These are phyloP conservation scores for Tachystola acroxantha DNA, from an alignment of 2,888 invertebrate genomes.

Conservation along the genomic window DNA sequence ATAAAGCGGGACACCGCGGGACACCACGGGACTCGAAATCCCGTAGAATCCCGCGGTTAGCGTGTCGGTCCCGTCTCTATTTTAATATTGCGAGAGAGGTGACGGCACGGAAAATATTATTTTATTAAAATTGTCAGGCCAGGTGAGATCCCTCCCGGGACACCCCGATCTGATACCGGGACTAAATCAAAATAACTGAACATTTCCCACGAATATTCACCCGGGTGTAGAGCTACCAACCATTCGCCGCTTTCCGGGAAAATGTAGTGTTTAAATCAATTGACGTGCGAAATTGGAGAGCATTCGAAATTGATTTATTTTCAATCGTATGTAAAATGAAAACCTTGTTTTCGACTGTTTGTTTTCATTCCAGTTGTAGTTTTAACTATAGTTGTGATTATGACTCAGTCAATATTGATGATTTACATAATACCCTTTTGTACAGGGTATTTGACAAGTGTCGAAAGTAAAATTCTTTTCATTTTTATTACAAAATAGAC, in stretches of 20 bases:
- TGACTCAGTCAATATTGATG: too few species aligned
- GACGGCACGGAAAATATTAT: constrained; percentile 38
- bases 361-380: too few species aligned
- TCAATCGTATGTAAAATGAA: too few species aligned
- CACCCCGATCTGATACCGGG: constrained; percentile 31
- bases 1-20: constrained; percentile 10
- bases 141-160: constrained; percentile 38
- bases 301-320: too few species aligned
- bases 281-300: too few species aligned
- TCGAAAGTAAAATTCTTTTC: too few species aligned
- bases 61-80: constrained; percentile 10
- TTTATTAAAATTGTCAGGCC: constrained; percentile 56
- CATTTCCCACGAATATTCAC: constrained; percentile 44
- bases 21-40: constrained; percentile 3
- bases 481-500: too few species aligned
- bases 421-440: too few species aligned
- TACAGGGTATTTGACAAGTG: too few species aligned
- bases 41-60: background rate
- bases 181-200: constrained; percentile 58
- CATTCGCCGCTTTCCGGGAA: background rate
- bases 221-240: constrained; percentile 14
- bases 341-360: too few species aligned
- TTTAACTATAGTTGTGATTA: too few species aligned
- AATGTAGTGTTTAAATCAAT: too few species aligned
- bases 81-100: constrained; percentile 32